These are phyloP conservation scores for Sarcophaga rosellei DNA, from an alignment of 2,888 invertebrate genomes.

Conservation along the genomic window DNA sequence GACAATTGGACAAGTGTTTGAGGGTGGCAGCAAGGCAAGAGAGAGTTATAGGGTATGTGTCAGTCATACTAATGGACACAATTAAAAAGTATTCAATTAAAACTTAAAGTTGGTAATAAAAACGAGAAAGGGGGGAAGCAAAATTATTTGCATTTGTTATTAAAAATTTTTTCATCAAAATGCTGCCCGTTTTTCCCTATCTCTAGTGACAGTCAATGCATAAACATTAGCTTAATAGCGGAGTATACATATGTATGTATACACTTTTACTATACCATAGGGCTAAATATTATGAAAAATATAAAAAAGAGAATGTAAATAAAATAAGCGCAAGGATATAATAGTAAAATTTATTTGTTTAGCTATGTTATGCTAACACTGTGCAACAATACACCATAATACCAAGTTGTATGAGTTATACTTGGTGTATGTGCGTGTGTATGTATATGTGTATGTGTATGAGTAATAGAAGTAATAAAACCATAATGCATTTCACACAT, in stretches of 20 bases:
- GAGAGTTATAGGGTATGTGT: not conserved
- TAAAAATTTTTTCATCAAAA: conserved; percentile 16
- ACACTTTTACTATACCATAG: conserved; percentile 50
- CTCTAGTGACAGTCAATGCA: not conserved
- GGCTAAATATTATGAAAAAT: conserved; percentile 39
- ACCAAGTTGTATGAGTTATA: not conserved
- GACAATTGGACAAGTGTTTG: not conserved
- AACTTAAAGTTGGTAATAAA: conserved; percentile 33
- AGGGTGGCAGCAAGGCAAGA: not conserved
- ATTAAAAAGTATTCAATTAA: conserved; percentile 64
- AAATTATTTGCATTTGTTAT: conserved; percentile 38
- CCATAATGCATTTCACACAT: conserved; percentile 68
- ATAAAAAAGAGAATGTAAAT: not conserved
- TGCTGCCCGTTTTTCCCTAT: not conserved
- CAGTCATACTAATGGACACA: conserved; percentile 41
- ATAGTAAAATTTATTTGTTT: conserved; percentile 56
- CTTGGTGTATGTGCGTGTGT: not conserved
- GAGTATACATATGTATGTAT: not conserved
- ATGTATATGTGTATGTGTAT: conserved; percentile 11
- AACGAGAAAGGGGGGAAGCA: not conserved
- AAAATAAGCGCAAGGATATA: conserved; percentile 32
- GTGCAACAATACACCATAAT: conserved; percentile 5
- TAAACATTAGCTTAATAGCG: conserved; percentile 40
- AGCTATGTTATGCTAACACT: conserved; percentile 45
- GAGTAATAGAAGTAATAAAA: conserved; percentile 56